Percentiles rank a stretch among this genome's conserved stretches.
phyloP scores from a whole-genome alignment of 2,888 invertebrate species.

The Phymatocera aterrima region DNA sequence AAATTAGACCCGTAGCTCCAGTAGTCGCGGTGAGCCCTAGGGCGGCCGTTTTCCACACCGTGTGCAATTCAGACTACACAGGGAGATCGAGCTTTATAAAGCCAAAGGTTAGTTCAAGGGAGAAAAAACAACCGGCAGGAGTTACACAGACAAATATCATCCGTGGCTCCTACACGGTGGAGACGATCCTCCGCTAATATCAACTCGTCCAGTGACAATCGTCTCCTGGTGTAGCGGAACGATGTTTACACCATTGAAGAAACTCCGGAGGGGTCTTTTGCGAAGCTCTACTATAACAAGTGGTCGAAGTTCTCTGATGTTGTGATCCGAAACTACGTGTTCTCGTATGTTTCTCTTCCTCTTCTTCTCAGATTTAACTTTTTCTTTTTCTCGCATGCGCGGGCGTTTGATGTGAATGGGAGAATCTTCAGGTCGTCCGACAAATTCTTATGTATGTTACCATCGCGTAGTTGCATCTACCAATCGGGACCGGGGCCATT shows the following conservation, averaged over 20 bases:
- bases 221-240: background rate
- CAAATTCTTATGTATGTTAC: too few species aligned
- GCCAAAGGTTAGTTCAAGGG: constrained; percentile 27
- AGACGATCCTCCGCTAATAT: background rate
- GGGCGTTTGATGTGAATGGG: too few species aligned
- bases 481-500: background rate
- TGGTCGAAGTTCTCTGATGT: background rate
- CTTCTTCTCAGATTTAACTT: too few species aligned
- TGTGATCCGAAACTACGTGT: background rate
- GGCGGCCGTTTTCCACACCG: background rate
- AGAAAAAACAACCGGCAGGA: constrained; percentile 28
- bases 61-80: background rate
- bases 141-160: constrained; percentile 9
- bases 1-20: constrained; percentile 37
- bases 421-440: too few species aligned
- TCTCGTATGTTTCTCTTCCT: too few species aligned
- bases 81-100: background rate
- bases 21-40: background rate
- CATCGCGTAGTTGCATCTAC: too few species aligned
- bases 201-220: background rate
- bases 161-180: background rate
- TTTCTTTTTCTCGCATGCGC: too few species aligned
- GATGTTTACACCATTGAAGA: background rate
- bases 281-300: background rate
- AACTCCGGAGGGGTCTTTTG: background rate